Evolutionary conservation across 2,797 vertebrate species (phyloP).

Genomic region (Psittacula echo): DNA sequence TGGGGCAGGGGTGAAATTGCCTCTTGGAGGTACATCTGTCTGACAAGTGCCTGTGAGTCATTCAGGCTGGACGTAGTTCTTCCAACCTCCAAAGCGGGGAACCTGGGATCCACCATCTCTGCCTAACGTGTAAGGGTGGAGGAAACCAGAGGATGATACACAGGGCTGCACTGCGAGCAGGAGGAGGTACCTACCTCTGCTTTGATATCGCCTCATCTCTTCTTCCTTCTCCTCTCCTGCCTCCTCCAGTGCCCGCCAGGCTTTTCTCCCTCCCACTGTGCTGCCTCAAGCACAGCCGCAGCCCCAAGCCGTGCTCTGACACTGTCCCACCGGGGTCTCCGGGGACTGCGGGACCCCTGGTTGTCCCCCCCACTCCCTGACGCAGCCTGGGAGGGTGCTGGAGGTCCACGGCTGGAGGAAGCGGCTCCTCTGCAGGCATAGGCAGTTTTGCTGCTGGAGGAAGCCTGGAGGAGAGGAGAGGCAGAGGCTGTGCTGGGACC

Average conservation of each 20-base stretch:
- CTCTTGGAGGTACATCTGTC: background rate
- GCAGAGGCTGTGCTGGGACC: background rate
- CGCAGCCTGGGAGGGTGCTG: too few species aligned
- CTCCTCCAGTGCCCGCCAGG: too few species aligned
- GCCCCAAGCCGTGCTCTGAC: background rate
- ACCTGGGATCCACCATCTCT: too few species aligned
- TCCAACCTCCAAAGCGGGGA: background rate
- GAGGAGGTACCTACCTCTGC: background rate
- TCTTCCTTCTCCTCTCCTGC: background rate
- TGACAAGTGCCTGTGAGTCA: background rate
- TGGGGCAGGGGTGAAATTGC: background rate
- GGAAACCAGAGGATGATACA: background rate
- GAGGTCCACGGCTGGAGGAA: background rate
- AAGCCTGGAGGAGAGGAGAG: background rate
- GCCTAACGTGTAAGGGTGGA: background rate
- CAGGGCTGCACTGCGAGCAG: background rate
- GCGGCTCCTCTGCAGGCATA: background rate
- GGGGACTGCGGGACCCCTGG: background rate
- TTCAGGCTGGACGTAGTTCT: background rate
- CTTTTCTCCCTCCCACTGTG: background rate
- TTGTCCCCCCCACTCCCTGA: too few species aligned
- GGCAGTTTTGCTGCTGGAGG: too few species aligned
- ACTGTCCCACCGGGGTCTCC: background rate
- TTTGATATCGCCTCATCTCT: background rate
- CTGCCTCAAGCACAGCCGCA: rapidly evolving